Base-by-base conservation (phyloP, 2,113 vertebrate genomes). In the Onychorhynchus coronatus region DNA sequence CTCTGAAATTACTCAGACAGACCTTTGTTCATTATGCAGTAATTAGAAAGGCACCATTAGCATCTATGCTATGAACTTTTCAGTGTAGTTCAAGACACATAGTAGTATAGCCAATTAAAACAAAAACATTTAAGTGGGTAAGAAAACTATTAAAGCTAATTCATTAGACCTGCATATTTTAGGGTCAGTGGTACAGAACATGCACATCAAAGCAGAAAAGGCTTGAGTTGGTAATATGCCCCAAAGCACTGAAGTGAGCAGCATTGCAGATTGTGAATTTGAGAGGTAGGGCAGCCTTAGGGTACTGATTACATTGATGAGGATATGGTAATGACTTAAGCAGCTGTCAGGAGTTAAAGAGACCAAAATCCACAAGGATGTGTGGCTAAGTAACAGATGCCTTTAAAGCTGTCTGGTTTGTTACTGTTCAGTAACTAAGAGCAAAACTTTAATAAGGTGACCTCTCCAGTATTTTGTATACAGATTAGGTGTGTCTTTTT, bases 1-100 rank as follows among this genome's bases (percentile, higher is more conserved):
- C 96, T 97, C 96, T 96, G 90, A 97, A 98, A 97, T 97, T 97
- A 89, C 93, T 97, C 95, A 96, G 91, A 97, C 95, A 98, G 97
- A 97, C 95, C 95, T 98, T 97, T 97, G 91, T 96, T 97, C 97
- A 96, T 98, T 98, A 97, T 71, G 96, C 86, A 95, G 95, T 98
- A 98, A 98, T 98, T 98, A 98, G 93, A 97, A 98, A 97, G 96
- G 93, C 94, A 95, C 95, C 91, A 98, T 98, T 98, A 98, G 91
- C 96, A 97, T 97, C 93, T 96, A 96, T 94, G 94, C 93, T 96
- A n/a, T 98, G 98, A 98, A 98, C 98, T 98, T 98, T 98, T 97
- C 93, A 93, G 44, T 98, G 96, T 97, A 98, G 97, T 97, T 98
- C 97, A 97, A 93, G 95, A 97, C 96, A 97, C 62, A 96, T 93